A percentile compares a stretch with the other conserved stretches of the same genome.
phyloP scores from a whole-genome alignment of 2,113 vertebrate genomes.

The Phyllostomus hastatus region DNA sequence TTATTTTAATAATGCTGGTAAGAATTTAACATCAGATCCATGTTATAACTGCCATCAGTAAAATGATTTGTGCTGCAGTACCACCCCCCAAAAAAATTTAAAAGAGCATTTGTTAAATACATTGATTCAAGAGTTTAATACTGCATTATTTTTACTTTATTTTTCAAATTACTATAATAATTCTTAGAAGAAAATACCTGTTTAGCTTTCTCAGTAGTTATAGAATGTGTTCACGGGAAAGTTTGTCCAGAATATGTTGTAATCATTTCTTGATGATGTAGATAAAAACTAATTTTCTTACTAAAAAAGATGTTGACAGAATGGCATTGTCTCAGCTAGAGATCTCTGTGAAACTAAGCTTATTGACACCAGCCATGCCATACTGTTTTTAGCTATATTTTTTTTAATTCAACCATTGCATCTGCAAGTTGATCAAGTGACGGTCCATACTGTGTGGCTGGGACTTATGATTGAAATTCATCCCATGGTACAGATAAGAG shows the following conservation, averaged over 20 bases:
- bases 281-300: constrained; percentile 23
- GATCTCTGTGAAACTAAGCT: background rate
- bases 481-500: background rate
- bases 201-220: background rate
- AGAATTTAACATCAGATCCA: background rate
- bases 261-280: background rate
- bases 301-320: background rate
- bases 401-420: background rate
- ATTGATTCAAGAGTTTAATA: background rate
- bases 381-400: background rate
- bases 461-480: background rate
- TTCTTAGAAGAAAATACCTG: background rate
- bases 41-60: background rate
- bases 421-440: background rate
- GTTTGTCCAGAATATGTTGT: background rate
- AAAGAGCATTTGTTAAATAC: constrained; percentile 13
- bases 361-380: background rate
- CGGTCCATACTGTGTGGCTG: background rate
- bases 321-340: background rate
- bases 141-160: background rate
- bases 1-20: constrained; percentile 24
- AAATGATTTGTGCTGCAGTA: background rate
- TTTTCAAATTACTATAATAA: background rate
- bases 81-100: background rate
- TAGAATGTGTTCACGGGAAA: background rate